phyloP scores from a whole-genome alignment of 2,888 invertebrate genomes.

The Mimachlamys varia region DNA sequence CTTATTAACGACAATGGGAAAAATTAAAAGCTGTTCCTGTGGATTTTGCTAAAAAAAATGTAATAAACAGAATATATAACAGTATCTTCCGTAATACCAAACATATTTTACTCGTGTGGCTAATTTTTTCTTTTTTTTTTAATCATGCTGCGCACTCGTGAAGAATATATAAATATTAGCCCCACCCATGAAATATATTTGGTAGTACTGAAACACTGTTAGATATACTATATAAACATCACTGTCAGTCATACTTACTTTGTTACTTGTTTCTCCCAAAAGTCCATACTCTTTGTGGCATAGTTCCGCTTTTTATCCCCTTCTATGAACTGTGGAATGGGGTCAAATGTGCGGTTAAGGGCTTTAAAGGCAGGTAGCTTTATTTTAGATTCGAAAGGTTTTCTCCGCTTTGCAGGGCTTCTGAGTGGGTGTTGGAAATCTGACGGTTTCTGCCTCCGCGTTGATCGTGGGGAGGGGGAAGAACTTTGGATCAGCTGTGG shows the following conservation, averaged over 20 bases:
- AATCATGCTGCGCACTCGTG: too few relatives aligned
- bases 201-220: too few relatives aligned
- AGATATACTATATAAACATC: too few relatives aligned
- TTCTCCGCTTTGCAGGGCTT: background rate
- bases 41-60: too few relatives aligned
- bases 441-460: background rate
- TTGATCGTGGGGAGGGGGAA: background rate
- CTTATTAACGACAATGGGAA: too few relatives aligned
- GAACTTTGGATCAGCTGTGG: background rate
- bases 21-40: too few relatives aligned
- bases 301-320: constrained; percentile 42
- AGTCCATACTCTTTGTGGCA: constrained; percentile 49
- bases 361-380: constrained; percentile 46
- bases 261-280: constrained; percentile 61
- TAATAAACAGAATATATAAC: too few relatives aligned
- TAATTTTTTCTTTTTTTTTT: too few relatives aligned
- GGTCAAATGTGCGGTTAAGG: constrained; percentile 52
- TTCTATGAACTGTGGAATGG: constrained; percentile 58
- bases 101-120: too few relatives aligned
- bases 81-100: too few relatives aligned
- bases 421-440: background rate
- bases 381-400: background rate
- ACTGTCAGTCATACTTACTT: constrained; percentile 51
- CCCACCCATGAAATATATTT: too few relatives aligned
- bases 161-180: too few relatives aligned